Evolutionary conservation across 2,797 vertebrate species (phyloP), one percentile per base, ranked within the genome.

Genomic region (Dermochelys coriacea): DNA sequence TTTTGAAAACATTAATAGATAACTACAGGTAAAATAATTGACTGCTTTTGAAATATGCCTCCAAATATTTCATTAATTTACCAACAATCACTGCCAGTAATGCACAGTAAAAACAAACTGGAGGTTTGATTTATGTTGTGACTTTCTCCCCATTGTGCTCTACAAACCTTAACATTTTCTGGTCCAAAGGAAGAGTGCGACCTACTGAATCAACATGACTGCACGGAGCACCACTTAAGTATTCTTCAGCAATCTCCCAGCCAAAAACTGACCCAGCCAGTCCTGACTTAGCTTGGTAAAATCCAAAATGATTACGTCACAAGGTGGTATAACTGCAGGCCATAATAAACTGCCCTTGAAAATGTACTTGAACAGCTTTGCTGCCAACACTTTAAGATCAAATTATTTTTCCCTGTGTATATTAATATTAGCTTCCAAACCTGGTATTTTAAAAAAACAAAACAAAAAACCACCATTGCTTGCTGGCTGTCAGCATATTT

Each of bases 341-440:
- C 82, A 89, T 93, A 96, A 71, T 61, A 82, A 92, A 31, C 57
- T 94, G 91, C 51, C 95, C 93, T 97, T 96, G 80, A 89, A 97
- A 96, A 96, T 0, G 0, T 31, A 88, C 34, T 52, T 0, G 3
- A 93, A 84, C 19, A 87, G 64, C 55, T 92, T 68, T 64, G 86
- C 78, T 95, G 91, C 87, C 93, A 91, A 93, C 93, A 86, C 87
- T 82, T 96, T 93, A 90, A n/a, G n/a, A n/a, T n/a, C n/a, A n/a
- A n/a, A n/a, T n/a, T n/a, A n/a, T n/a, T n/a, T n/a, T n/a, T n/a
- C n/a, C n/a, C n/a, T n/a, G n/a, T n/a, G n/a, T n/a, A n/a, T n/a
- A n/a, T n/a, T n/a, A n/a, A n/a, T n/a, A n/a, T n/a, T 94, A 86
- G 71, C 87, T 96, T 93, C 77, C 85, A 85, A 93, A 95, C 68